These are phyloP conservation scores for Acanthopleura granulata DNA, from an alignment of 2,888 invertebrate species.

Conservation along the genomic window DNA sequence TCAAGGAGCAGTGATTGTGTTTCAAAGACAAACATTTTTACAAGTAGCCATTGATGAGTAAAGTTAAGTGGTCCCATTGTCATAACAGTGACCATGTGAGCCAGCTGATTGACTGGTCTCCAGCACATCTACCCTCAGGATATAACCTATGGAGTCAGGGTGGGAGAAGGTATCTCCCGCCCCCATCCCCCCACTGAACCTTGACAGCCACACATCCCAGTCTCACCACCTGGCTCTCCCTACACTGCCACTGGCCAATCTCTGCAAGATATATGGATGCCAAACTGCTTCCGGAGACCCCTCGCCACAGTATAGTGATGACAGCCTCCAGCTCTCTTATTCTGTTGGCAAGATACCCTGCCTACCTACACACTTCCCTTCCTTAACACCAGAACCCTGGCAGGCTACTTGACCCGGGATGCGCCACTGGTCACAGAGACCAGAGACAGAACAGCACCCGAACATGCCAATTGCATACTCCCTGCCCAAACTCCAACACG, in stretches of 20 bases:
- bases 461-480: too few relatives aligned
- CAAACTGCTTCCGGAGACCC: constrained; percentile 9
- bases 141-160: not conserved
- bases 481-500: too few relatives aligned
- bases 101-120: not conserved
- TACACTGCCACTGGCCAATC: not conserved
- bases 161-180: too few relatives aligned
- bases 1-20: not conserved
- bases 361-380: not conserved
- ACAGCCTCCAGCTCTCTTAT: not conserved
- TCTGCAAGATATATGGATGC: constrained; percentile 6
- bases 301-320: constrained; percentile 3
- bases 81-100: constrained; percentile 4
- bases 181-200: too few relatives aligned
- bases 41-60: constrained; percentile 13
- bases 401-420: too few relatives aligned
- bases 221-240: not conserved
- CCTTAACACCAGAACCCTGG: too few relatives aligned
- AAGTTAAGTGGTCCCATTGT: constrained; percentile 7
- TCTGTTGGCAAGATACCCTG: not conserved
- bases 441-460: too few relatives aligned
- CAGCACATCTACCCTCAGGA: too few relatives aligned
- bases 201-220: too few relatives aligned
- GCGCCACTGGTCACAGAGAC: too few relatives aligned
- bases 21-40: constrained; percentile 16